Conservation (phyloP, 2,888 invertebrate species). For the Andrena haemorrhoa region DNA sequence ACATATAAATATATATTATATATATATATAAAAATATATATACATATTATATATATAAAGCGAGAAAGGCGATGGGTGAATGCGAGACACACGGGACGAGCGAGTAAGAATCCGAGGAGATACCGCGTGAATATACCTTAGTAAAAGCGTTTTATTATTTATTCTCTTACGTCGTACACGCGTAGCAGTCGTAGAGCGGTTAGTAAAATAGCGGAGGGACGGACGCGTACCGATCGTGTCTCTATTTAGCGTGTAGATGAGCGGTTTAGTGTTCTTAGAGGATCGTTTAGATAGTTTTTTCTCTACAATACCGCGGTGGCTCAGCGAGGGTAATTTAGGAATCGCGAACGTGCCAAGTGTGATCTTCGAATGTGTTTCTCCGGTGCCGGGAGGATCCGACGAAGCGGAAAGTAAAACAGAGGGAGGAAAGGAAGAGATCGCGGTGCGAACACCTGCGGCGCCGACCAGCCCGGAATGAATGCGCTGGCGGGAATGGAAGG, state of each 20-base stretch:
- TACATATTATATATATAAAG: constrained; percentile 8
- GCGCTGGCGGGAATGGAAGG: constrained; percentile 20
- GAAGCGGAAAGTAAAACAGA: constrained; percentile 28
- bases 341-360: constrained; percentile 75
- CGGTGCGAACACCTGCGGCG: constrained; percentile 14
- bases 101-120: constrained; percentile 43
- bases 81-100: constrained; percentile 42
- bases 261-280: constrained; percentile 81
- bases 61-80: constrained; percentile 6
- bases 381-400: constrained; percentile 47
- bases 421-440: constrained; percentile 15
- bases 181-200: constrained; percentile 77
- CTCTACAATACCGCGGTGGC: constrained; percentile 81
- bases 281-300: constrained; percentile 81
- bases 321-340: constrained; percentile 74
- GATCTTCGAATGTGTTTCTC: constrained; percentile 66
- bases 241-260: constrained; percentile 78
- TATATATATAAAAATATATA: constrained; percentile 46
- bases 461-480: background rate
- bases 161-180: constrained; percentile 82
- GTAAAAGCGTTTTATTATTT: constrained; percentile 83
- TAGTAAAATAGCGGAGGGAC: constrained; percentile 63
- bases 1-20: constrained; percentile 55
- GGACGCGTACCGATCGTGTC: constrained; percentile 76
- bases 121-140: constrained; percentile 68